Evolutionary conservation across 2,797 vertebrate species (phyloP).

Genomic region (Phrynocephalus vlangalii): DNA sequence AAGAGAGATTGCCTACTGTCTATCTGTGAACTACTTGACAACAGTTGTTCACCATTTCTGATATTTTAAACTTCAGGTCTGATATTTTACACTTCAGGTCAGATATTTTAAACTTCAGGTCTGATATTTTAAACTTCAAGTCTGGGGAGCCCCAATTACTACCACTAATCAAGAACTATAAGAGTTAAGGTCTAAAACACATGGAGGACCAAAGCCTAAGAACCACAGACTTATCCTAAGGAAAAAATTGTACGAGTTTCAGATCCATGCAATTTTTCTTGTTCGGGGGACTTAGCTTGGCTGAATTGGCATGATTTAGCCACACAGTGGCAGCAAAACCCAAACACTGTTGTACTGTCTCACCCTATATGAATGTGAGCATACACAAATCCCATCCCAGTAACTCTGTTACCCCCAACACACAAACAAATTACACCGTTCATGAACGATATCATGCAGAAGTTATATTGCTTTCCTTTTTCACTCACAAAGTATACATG

Average conservation of each 20-base stretch:
- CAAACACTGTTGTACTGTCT: slow-evolving; percentile 53
- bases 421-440: background rate
- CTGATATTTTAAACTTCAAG: too few species aligned
- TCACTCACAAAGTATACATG: background rate
- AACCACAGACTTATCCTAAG: background rate
- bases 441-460: background rate
- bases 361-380: background rate
- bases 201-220: background rate
- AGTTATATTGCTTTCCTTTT: background rate
- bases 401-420: background rate
- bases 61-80: too few species aligned
- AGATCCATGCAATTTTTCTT: background rate
- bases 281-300: background rate
- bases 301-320: slow-evolving; percentile 46
- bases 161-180: background rate
- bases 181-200: background rate
- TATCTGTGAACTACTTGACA: too few species aligned
- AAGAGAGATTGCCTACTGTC: background rate
- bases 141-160: too few species aligned
- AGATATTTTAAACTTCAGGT: too few species aligned
- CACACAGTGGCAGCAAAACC: slow-evolving; percentile 75
- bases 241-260: background rate
- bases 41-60: too few species aligned
- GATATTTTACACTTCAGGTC: too few species aligned
- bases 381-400: background rate